Conservation (phyloP, 2,113 vertebrate species). For the Centropus unirufus region DNA sequence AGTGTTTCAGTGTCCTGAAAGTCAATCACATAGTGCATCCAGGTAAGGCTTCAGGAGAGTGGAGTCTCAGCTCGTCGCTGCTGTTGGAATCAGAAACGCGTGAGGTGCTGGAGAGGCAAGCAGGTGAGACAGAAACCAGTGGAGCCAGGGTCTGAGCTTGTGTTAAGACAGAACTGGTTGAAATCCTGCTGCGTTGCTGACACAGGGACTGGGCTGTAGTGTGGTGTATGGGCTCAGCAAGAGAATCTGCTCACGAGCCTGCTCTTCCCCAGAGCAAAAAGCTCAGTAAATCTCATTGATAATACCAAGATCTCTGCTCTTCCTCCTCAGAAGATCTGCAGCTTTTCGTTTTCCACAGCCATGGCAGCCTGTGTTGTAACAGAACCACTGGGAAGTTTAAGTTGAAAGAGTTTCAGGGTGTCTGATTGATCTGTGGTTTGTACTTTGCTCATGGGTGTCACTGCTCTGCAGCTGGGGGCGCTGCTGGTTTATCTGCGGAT, state of each 20-base stretch:
- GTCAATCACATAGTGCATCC: neutral
- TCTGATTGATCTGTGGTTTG: neutral
- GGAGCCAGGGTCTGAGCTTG: neutral
- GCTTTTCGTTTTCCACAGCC: neutral
- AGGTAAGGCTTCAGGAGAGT: neutral
- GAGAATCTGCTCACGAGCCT: neutral
- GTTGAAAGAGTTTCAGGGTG: neutral
- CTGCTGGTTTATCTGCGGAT: neutral
- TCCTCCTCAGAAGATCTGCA: neutral
- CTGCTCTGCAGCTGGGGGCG: neutral
- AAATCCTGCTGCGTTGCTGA: no score
- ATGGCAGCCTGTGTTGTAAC: neutral
- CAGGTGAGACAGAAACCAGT: conserved; percentile 15
- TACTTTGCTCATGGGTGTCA: neutral
- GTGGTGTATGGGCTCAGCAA: neutral
- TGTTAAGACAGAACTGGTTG: no score
- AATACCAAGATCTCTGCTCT: neutral
- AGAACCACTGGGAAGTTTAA: neutral
- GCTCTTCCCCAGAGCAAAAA: neutral
- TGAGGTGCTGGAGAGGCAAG: neutral
- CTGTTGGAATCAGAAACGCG: neutral
- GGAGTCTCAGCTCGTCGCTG: neutral
- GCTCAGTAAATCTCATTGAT: neutral
- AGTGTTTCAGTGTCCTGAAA: neutral
- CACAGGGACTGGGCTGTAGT: no score